Conservation (phyloP, 2,888 invertebrate species). For the Cheiracanthium punctorium region DNA sequence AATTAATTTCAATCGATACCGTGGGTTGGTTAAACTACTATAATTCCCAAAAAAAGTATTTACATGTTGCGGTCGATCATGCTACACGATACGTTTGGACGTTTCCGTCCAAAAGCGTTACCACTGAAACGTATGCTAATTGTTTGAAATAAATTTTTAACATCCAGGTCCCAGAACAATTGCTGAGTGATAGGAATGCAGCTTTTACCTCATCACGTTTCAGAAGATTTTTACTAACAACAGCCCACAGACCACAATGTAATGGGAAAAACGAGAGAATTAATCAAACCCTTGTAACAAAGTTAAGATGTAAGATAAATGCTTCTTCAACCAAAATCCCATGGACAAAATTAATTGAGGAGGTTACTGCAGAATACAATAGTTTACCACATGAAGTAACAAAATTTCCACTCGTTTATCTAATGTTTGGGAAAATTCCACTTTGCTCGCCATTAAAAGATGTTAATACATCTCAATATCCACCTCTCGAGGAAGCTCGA, state of each 20-base stretch:
- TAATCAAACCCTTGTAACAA: background rate
- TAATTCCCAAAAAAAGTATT: no score
- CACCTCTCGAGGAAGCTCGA: background rate
- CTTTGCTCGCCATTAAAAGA: no score
- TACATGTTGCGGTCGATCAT: no score
- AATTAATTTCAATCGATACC: no score
- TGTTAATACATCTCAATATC: background rate
- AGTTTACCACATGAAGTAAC: background rate
- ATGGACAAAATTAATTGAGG: background rate
- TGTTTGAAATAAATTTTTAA: no score
- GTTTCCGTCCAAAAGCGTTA: no score
- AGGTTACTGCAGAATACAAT: background rate
- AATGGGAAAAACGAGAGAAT: background rate
- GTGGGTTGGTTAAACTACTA: no score
- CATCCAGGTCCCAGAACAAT: no score
- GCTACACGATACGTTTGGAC: no score
- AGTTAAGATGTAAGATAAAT: background rate
- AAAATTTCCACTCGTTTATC: background rate
- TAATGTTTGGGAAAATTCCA: background rate
- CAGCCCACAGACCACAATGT: background rate
- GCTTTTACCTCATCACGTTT: no score
- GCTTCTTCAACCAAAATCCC: background rate
- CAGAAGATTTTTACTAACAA: background rate
- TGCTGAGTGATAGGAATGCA: no score
- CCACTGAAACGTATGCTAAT: no score